A percentile compares a stretch with the other conserved stretches of the same genome.
These are phyloP conservation scores for Zonotrichia leucophrys DNA, from an alignment of 2,113 vertebrate species.

Conservation along the genomic window DNA sequence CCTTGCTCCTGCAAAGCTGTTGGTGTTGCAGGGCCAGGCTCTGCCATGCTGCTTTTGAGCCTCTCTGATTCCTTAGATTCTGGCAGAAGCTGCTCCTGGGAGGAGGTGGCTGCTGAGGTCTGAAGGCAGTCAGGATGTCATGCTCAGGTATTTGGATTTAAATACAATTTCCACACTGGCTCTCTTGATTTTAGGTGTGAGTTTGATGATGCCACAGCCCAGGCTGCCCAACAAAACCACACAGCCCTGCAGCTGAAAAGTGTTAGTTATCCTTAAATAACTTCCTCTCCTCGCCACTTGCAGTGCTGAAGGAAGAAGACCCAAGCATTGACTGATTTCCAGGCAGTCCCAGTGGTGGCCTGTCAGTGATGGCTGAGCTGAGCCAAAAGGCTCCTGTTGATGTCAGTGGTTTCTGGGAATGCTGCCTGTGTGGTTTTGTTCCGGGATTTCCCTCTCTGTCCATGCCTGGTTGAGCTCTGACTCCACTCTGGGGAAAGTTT, in stretches of 20 bases:
- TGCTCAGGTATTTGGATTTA: neutral
- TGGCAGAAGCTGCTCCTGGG: neutral
- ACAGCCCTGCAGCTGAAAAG: neutral
- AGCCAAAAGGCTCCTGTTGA: slow-evolving; percentile 26
- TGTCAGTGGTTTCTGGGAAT: slow-evolving; percentile 54
- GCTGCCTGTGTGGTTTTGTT: slow-evolving; percentile 26
- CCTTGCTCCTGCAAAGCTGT: neutral
- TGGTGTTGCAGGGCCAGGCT: neutral
- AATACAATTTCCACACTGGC: neutral
- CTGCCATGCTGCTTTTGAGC: neutral
- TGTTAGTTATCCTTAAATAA: neutral
- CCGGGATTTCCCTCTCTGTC: slow-evolving; percentile 14
- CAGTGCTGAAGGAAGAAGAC: neutral
- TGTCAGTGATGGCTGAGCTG: neutral
- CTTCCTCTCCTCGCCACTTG: neutral
- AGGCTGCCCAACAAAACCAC: neutral
- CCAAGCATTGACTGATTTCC: slow-evolving; percentile 12
- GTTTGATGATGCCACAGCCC: neutral
- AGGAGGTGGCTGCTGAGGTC: neutral
- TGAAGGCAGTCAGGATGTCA: fast-evolving
- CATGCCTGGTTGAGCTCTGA: neutral
- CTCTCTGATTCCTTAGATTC: neutral
- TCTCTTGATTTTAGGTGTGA: neutral
- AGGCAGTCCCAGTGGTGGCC: slow-evolving; percentile 25
- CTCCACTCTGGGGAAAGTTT: neutral